Base-by-base conservation (phyloP, 2,113 vertebrate genomes). In the Pachycephala philippinensis region DNA sequence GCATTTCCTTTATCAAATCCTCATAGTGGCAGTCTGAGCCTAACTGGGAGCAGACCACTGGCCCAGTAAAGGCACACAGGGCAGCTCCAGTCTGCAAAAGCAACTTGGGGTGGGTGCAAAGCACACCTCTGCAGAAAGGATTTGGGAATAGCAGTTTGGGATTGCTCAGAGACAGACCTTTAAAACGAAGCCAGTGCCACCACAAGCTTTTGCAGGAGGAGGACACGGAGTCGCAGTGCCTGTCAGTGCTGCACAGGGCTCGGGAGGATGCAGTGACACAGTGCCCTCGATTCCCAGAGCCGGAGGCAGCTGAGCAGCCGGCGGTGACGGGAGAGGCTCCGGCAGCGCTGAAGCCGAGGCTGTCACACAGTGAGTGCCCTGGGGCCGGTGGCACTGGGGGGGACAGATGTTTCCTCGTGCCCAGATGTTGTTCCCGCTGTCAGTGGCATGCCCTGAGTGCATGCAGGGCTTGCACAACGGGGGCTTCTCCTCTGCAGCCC, bases 291-390 rank as follows among this genome's bases (percentile, higher is more conserved):
- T n/a, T 45, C 72, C 40, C 10, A 0, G 37, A 31, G 78, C 56
- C 1, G 0, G 16, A 8, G 72, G 49, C 5, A 0, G 37, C 37
- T 11, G 63, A 42, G 53, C 52, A 50, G 53, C 21, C 3, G 1
- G 37, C 2, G 1, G 1, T 7, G 60, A 13, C 37, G 7, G 37
- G 66, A 65, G 28, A 64, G 15, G 60, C 76, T 65, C 6, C 1
- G 5, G 60, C 49, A 54, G 60, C 0, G 5, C 63, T 1, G 23
- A 59, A 5, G 84, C 5, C 1, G 1, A 5, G 39, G 69, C 30
- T 30, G 39, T 12, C 78, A 28, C 2, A 3, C 4, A 1, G 10
- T 9, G 78, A 1, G 10, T 9, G 78, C 39, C 47, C 59, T 4
- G 87, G 23, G 28, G 53, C 42, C 8, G 18, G 53, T 26, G 84